Evolutionary conservation across 2,888 invertebrate genomes (phyloP), one percentile per base, ranked within the genome.

Genomic region (Adineta ricciae): DNA sequence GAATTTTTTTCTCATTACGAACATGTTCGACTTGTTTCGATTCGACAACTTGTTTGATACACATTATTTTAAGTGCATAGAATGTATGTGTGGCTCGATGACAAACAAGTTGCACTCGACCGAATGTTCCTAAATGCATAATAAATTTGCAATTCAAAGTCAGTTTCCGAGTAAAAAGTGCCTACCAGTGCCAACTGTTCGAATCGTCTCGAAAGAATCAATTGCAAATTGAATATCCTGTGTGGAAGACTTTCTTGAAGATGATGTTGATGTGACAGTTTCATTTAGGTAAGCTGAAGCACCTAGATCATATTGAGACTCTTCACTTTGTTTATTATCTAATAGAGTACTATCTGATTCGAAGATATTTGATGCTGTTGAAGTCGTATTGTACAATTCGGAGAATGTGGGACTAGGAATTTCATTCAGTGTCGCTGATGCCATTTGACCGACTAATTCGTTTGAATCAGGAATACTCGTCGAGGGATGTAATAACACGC

Each of bases 21-120:
- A 96, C 96, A 91, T 97, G 96, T 89, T 96, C 96, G 88, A 96
- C 95, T 92, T 96, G 96, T 91, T 96, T 88, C 52, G 88, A 92
- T 89, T 95, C 93, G 89, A 97, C 95, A 87, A 97, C 94, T 91
- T 96, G 95, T 83, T 94, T 93, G 92, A 96, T 94, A 86, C 94
- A 94, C 86, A 96, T 92, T 88, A 96, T 94, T 92, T 96, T 97
- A 93, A 97, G 94, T 82, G 96, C 96, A 89, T 94, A 86, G 36
- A 52, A 82, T 32, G 73, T 54, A 56, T 56, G 36, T 1, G 85
- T n/a, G 11, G 27, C 56, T 11, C 32, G 16, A 38, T 82, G 72
- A 38, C 49, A 52, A 27, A 82, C 64, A 9, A 85, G 78, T 52
- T 73, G 73, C 9, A 85, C 85, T 16, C 84, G 84, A n/a, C 85